phyloP scores from a whole-genome alignment of 1,140 invertebrate species.

The Lamellibrachia luymesi region DNA sequence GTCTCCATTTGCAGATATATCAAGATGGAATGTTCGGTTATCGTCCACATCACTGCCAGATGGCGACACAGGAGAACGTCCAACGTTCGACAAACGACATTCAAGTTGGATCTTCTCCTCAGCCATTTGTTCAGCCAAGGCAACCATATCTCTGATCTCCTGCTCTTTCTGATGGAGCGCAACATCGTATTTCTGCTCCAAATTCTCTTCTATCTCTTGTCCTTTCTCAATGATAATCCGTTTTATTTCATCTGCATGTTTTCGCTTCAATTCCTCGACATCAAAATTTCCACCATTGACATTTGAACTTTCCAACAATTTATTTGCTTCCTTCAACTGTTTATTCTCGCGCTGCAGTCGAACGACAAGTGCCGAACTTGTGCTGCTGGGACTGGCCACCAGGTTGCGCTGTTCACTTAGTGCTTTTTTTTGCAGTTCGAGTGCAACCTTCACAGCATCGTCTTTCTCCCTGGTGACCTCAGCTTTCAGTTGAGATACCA shows the following conservation, averaged over 20 bases:
- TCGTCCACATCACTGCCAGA: background rate
- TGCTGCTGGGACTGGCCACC: background rate
- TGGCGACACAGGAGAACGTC: background rate
- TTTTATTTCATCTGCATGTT: slow-evolving; percentile 17
- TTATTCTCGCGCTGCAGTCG: slow-evolving; percentile 25
- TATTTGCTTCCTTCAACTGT: slow-evolving; percentile 19
- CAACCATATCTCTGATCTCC: slow-evolving; percentile 8
- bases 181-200: background rate
- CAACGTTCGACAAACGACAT: background rate
- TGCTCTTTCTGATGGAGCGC: slow-evolving; percentile 16
- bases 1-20: background rate
- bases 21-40: background rate
- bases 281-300: slow-evolving; percentile 13
- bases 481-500: slow-evolving; percentile 6
- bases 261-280: slow-evolving; percentile 17
- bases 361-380: slow-evolving; percentile 14
- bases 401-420: background rate
- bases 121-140: slow-evolving; percentile 1
- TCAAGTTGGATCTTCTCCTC: slow-evolving; percentile 10
- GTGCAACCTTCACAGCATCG: slow-evolving; percentile 14
- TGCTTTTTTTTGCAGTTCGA: slow-evolving; percentile 19
- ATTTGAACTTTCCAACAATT: slow-evolving; percentile 15
- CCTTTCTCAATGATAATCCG: slow-evolving; percentile 13
- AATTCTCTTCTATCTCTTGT: background rate
- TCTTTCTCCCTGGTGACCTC: slow-evolving; percentile 21